phyloP scores from a whole-genome alignment of 1,140 invertebrate species.

The Leptopilina boulardi region DNA sequence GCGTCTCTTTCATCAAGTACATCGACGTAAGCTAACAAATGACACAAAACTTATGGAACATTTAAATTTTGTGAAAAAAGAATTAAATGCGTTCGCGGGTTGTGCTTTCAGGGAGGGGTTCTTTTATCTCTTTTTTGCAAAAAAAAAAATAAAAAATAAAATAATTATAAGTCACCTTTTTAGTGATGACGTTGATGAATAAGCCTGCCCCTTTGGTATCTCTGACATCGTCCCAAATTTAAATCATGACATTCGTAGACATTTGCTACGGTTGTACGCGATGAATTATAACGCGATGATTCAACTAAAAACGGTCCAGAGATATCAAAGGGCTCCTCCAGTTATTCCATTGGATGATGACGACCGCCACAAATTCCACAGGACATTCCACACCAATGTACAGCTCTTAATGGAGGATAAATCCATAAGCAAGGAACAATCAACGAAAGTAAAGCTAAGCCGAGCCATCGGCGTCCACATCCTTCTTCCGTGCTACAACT shows the following conservation, averaged over 20 bases:
- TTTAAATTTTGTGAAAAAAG: constrained; percentile 50
- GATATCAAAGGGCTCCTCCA: constrained; percentile 73
- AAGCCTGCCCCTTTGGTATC: constrained; percentile 74
- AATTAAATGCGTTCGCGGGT: constrained; percentile 53
- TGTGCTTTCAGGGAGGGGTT: constrained; percentile 26
- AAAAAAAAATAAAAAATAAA: too few species aligned
- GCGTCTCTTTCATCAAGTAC: constrained; percentile 42
- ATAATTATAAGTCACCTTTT: constrained; percentile 44
- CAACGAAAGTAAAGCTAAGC: constrained; percentile 89
- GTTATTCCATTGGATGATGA: constrained; percentile 82
- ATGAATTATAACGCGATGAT: constrained; percentile 49
- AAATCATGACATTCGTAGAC: constrained; percentile 72
- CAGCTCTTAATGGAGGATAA: constrained; percentile 90
- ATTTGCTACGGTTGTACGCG: constrained; percentile 63
- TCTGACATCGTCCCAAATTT: constrained; percentile 70
- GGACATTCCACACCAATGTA: constrained; percentile 87
- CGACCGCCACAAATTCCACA: constrained; percentile 89
- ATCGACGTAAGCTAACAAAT: constrained; percentile 59
- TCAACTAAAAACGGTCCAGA: constrained; percentile 68
- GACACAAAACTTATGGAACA: constrained; percentile 64
- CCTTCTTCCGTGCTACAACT: constrained; percentile 77
- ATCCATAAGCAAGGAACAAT: constrained; percentile 95
- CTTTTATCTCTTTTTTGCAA: neutral
- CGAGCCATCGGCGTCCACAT: constrained; percentile 85
- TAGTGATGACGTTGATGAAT: constrained; percentile 71